Base-by-base conservation (phyloP, 2,113 vertebrate species). In the Chunga burmeisteri region DNA sequence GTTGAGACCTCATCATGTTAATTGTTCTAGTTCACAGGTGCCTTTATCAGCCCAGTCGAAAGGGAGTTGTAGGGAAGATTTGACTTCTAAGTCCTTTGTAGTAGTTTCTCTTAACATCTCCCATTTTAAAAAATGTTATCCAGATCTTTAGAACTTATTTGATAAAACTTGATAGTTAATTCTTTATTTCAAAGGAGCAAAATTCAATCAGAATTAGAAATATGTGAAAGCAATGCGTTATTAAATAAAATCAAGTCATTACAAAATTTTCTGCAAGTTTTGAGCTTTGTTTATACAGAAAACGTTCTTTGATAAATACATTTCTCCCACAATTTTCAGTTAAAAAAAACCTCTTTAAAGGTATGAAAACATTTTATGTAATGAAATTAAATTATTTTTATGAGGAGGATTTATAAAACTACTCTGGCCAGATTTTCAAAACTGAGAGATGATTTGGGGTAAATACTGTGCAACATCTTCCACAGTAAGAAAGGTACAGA, bases 51-150 rank as follows among this genome's bases (percentile, higher is more conserved):
- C 8, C 20, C 36, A 30, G 42, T 30, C 84, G 19, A 19, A 67
- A 18, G 23, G 23, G 27, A 84, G 17, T 4, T 71, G 4, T 50
- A 44, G 18, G 10, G 15, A 81, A 84, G 15, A 42, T 26, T 29
- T 50, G 12, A 42, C 11, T 86, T 80, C 9, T 10, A 26, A 59
- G 18, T 25, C 29, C 58, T 70, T 38, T 40, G 47, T 12, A 16
- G 32, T 7, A 46, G 20, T 30, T 93, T 73, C 32, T 78, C 10
- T 26, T 78, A 55, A 55, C 20, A 8, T 7, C 5, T 74, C 42
- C 32, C 2, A 16, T 46, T 68, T 46, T 0, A 13, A 62, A 49
- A 62, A 34, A 7, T 1, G 2, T 13, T 44, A 30, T 29, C 16
- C 1, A 1, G 3, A 27, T 40, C 42, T 78, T 81, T 23, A 63